Conservation (phyloP, 2,888 invertebrate species). For the Pachydiplax longipennis region DNA sequence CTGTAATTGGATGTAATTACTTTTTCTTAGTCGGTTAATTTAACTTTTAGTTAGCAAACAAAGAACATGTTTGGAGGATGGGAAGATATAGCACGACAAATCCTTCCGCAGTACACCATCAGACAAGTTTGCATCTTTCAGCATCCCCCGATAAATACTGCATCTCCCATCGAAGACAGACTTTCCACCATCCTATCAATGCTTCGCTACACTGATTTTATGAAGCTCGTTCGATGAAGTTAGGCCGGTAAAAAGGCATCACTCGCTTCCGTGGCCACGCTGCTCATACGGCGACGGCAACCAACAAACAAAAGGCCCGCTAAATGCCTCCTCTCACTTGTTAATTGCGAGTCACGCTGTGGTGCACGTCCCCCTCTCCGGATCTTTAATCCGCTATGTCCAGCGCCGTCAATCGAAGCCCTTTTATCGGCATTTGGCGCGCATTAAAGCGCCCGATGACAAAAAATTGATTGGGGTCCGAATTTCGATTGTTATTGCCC, state of each 20-base stretch:
- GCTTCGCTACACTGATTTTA: background rate
- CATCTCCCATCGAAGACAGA: no score
- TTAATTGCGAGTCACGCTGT: background rate
- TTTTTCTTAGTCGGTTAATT: no score
- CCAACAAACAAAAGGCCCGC: background rate
- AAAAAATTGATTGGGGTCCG: conserved; percentile 33
- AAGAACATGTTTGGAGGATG: no score
- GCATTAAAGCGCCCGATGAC: conserved; percentile 14
- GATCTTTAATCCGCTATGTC: background rate
- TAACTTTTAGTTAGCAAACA: no score
- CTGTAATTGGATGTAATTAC: no score
- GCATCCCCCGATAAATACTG: no score
- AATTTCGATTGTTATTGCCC: conserved; percentile 21
- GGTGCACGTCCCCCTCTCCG: background rate
- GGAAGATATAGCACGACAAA: no score
- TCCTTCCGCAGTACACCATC: no score
- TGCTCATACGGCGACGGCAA: background rate
- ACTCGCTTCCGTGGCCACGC: background rate
- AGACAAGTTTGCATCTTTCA: no score
- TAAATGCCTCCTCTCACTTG: background rate
- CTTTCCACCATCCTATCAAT: no score
- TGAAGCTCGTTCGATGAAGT: background rate
- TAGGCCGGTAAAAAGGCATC: background rate
- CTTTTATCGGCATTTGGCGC: conserved; percentile 1
- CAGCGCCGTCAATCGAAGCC: background rate